Evolutionary conservation across 2,113 vertebrate species (phyloP), one percentile per base, ranked within the genome.

Genomic region (Turnix velox): DNA sequence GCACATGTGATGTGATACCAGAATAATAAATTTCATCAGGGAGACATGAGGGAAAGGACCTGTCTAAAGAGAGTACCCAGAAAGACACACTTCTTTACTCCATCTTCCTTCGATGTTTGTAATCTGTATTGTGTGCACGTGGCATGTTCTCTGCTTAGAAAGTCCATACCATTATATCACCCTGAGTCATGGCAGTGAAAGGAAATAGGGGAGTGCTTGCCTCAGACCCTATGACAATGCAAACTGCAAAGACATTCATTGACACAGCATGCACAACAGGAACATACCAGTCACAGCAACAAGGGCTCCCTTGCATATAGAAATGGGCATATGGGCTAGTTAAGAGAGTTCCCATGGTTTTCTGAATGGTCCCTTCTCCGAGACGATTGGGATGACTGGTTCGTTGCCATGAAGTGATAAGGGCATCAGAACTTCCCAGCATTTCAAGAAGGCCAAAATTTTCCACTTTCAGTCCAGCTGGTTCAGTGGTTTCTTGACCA

Each of bases 351-450:
- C 27, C 31, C 4, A 9, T 1, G 3, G 13, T 55, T 84, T 89
- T 35, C 7, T n/a, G 23, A 48, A 74, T 4, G 0, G 8, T 62
- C 35, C 9, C 39, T 3, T 10, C 37, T 23, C 17, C 1, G 1
- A 1, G 4, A 25, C 55, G 55, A 18, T 33, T 84, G 37, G 9
- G 1, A 1, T 65, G 30, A 46, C 35, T 72, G 45, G 18, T 75
- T 85, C 66, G 46, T 42, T 63, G 46, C 11, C 25, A 37, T 4
- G 22, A 25, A 78, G 22, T 18, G 45, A 40, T 2, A 19, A 66
- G 31, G 25, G 12, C 42, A 42, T 49, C 11, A 19, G 46, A 62
- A 81, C 11, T 8, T 5, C 28, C 28, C 31, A 78, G n/a, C 17
- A 14, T 81, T 88, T 76, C 59, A 65, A 0, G 4, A 8, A 55